phyloP scores from a whole-genome alignment of 2,113 vertebrate genomes.

The Heteronetta atricapilla region DNA sequence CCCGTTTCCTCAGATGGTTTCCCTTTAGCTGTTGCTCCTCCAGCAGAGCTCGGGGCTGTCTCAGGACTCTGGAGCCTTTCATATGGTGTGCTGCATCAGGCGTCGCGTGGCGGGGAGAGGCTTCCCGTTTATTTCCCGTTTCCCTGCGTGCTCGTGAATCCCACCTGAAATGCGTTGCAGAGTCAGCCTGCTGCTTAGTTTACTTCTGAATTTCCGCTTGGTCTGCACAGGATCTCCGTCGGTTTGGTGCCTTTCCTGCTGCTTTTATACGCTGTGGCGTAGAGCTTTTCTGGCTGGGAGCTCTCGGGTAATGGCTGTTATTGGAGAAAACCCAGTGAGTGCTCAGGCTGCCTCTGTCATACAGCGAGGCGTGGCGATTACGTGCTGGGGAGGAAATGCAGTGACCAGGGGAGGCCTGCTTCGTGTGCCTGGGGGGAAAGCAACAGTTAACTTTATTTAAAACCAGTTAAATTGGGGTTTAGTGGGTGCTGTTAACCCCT shows the following conservation, averaged over 20 bases:
- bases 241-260: slow-evolving; percentile 18
- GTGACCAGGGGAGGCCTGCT: not conserved
- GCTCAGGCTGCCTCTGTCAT: not conserved
- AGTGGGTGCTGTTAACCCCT: not conserved
- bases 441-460: slow-evolving; percentile 30
- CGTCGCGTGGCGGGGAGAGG: not conserved
- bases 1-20: slow-evolving; percentile 2
- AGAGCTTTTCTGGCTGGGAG: not conserved
- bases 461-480: not conserved
- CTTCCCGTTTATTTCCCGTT: slow-evolving; percentile 1
- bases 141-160: not conserved
- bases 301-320: not conserved
- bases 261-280: not conserved
- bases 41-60: not conserved
- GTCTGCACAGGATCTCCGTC: accelerated
- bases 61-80: not conserved
- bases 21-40: not conserved
- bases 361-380: accelerated
- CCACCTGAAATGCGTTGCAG: not conserved
- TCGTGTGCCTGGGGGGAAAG: not conserved
- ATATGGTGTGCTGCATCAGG: not conserved
- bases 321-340: not conserved
- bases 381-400: slow-evolving; percentile 29
- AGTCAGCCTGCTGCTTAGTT: not conserved
- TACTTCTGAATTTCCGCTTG: not conserved